phyloP scores from a whole-genome alignment of 2,797 vertebrate genomes.

The Lutjanus argentimaculatus region DNA sequence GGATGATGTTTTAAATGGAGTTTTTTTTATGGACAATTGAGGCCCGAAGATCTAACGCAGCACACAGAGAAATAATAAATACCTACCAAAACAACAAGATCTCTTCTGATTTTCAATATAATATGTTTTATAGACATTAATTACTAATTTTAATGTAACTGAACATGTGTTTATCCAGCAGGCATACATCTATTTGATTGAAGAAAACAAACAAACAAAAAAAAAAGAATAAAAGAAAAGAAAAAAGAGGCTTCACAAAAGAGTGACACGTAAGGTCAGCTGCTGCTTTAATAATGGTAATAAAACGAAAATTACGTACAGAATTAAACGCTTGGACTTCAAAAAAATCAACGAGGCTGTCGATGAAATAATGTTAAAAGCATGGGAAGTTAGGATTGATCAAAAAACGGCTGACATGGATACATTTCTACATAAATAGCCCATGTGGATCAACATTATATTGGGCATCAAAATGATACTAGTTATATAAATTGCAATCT shows the following conservation, averaged over 20 bases:
- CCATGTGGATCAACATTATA: not conserved
- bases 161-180: not conserved
- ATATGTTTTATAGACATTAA: not conserved
- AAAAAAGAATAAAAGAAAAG: not conserved
- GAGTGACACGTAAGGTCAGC: not conserved
- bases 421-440: not conserved
- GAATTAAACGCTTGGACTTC: not conserved
- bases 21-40: not conserved
- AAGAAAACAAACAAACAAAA: not conserved
- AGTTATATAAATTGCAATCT: not conserved
- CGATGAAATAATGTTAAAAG: not conserved
- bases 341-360: not conserved
- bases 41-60: not conserved
- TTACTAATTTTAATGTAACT: not conserved
- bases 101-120: not conserved
- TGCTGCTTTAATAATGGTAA: not conserved
- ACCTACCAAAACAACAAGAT: not conserved
- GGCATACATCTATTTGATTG: not conserved
- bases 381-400: not conserved
- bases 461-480: not conserved
- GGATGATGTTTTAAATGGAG: not conserved
- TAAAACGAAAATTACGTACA: not conserved
- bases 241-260: not conserved
- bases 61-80: not conserved
- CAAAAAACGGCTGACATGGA: too few relatives aligned